Base-by-base conservation (phyloP, 1,140 invertebrate genomes). In the Caenorhabditis remanei region DNA sequence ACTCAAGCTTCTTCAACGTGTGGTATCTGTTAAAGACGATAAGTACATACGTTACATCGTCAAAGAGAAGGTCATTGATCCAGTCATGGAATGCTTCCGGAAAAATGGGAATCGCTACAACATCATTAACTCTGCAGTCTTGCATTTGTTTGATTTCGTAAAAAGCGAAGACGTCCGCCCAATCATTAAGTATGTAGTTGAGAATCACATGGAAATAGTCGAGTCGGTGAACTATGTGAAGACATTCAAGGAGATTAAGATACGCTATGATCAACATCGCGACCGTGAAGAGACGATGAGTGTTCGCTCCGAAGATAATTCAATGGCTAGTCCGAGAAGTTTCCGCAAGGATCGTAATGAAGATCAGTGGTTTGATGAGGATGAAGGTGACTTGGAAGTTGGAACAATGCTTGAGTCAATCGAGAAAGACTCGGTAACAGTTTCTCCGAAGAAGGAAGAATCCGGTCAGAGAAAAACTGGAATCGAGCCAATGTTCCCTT, bases 71-170 rank as follows among this genome's bases (percentile, higher is more conserved):
- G 94, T 99, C 40, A n/a, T 87, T 0, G 86, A 87, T 56, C 75
- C 97, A 65, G 96, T 99, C 87, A 96, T 99, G 88, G 97, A 99
- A 93, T 96, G 97, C 87, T 98, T 99, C 93, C 95, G 96, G 91
- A 95, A 95, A 90, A 99, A 99, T 94, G 98, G 98, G 93, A 96
- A 97, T 89, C 95, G 96, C 92, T 99, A 99, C 93, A 99, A 99
- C 94, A 95, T 99, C 83, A 94, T 99, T 85, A 98, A 99, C 93
- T 99, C 98, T 19, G 98, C 98, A 86, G 97, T 99, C 92, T 95
- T 99, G 92, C 98, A 99, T 94, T 95, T 99, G 94, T 99, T 99
- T 94, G 98, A 99, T 94, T 99, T 98, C 94, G 98, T 99, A 86
- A 92, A 92, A 92, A 24, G 46, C 21, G 91, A 93, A 55, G 85